phyloP scores from a whole-genome alignment of 2,888 invertebrate genomes.

The Ellobium chinense region DNA sequence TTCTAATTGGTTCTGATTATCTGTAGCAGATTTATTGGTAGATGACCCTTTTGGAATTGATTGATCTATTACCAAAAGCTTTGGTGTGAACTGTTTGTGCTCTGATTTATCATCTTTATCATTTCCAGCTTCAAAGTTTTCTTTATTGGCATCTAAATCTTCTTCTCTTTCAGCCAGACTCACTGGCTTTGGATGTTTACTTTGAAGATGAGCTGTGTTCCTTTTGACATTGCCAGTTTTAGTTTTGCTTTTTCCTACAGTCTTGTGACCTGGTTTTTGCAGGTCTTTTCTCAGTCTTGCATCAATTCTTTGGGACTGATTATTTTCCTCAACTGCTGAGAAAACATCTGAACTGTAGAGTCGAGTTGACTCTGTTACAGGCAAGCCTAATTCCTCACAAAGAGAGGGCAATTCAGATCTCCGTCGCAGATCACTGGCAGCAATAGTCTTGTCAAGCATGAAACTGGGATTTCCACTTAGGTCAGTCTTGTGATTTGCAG shows the following conservation, averaged over 20 bases:
- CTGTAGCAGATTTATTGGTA: constrained; percentile 42
- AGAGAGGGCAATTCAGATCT: constrained; percentile 33
- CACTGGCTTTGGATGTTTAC: too few relatives aligned
- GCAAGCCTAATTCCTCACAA: constrained; percentile 57
- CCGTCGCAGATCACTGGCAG: not conserved
- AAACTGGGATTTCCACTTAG: not conserved
- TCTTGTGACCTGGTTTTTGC: too few relatives aligned
- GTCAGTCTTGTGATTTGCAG: not conserved
- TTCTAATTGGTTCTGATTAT: not conserved
- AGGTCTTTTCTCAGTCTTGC: too few relatives aligned
- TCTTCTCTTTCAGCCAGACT: too few relatives aligned
- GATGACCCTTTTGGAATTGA: not conserved
- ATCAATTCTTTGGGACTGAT: too few relatives aligned
- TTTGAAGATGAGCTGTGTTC: too few relatives aligned
- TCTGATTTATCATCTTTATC: too few relatives aligned
- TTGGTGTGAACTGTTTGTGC: too few relatives aligned
- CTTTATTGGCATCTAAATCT: not conserved
- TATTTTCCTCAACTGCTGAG: not conserved
- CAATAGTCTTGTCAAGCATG: not conserved
- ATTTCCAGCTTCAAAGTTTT: not conserved
- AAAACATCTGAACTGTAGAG: constrained; percentile 38
- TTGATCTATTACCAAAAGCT: not conserved
- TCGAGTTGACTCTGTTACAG: constrained; percentile 66
- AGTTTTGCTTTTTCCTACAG: too few relatives aligned
- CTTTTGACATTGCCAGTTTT: too few relatives aligned